Base-by-base conservation (phyloP, 2,797 vertebrate genomes). In the Chrosomus eos region DNA sequence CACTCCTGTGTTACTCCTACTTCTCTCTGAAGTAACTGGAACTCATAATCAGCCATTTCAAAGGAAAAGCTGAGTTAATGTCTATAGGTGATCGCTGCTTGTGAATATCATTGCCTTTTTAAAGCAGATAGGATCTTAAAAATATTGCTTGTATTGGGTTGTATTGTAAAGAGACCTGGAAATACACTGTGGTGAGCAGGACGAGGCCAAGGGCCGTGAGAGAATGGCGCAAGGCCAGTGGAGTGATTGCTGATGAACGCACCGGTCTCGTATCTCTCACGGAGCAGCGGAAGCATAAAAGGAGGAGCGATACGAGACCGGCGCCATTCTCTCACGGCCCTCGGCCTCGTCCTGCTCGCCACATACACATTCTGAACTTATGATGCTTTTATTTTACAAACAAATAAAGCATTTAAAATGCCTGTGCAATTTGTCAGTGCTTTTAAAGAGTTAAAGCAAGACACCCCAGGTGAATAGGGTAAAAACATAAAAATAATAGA, bases 1-100 rank as follows among this genome's bases (percentile, higher is more conserved):
- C 87, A 89, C 87, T 87, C 60, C 58, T 85, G 81, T 79, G 83
- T 83, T 87, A 83, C 87, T 88, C 88, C 72, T 86, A 21, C 64
- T 73, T 66, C 62, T 55, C 67, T 62, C 18, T 31, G 43, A 26
- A 87, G 26, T 51, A 81, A 66, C 55, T 72, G 67, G 72, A 82
- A 55, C 31, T 60, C 51, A 31, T 72, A 66, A 48, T 60, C 70
- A 43, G 43, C 38, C 40, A 19, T 68, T 84, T 79, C 40, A 79
- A 84, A 79, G 40, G 64, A 78, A 84, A 78, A 77, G 13, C 28
- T 51, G 23, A 80, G 62, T 68, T 51, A 78, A 83, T 76, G 77
- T 48, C 62, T 87, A 45, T 64, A 40, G 68, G 28, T 8, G 23
- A 77, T 86, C 68, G 7, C 66, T 78, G 73, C 33, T 14, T 71